Evolutionary conservation across 1,140 invertebrate genomes (phyloP).

Genomic region (Oryctes rhinoceros): DNA sequence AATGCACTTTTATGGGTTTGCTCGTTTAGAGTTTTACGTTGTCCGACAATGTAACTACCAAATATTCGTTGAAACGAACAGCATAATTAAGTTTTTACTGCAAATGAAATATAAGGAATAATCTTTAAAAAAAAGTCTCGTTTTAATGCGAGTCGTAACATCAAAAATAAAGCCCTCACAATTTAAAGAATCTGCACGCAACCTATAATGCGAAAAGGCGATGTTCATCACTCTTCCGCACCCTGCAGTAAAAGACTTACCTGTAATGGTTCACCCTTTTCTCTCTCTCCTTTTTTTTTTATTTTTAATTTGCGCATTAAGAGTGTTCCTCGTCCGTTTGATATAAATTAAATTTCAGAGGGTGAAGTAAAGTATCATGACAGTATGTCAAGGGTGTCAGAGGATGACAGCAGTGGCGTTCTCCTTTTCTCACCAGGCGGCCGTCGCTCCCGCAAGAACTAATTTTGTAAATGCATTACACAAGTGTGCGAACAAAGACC

Average conservation of each 20-base stretch:
- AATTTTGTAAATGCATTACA: constrained; percentile 34
- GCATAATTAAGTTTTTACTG: constrained; percentile 30
- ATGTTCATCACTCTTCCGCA: background rate
- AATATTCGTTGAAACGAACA: background rate
- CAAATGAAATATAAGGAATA: constrained; percentile 26
- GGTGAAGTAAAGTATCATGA: constrained; percentile 27
- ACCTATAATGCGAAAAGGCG: background rate
- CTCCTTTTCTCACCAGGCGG: constrained; percentile 14
- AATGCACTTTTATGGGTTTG: background rate
- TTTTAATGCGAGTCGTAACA: background rate
- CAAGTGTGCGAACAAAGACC: constrained; percentile 23
- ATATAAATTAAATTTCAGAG: constrained; percentile 35
- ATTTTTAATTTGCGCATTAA: constrained; percentile 31
- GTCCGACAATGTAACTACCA: background rate
- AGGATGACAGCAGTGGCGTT: background rate
- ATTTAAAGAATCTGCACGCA: constrained; percentile 4
- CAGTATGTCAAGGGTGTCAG: constrained; percentile 17
- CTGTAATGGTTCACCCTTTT: constrained; percentile 28
- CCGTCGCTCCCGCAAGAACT: constrained; percentile 6
- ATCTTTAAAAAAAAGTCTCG: background rate
- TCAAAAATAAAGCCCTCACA: background rate
- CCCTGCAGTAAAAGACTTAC: background rate
- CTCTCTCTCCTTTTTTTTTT: background rate
- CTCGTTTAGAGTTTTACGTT: background rate
- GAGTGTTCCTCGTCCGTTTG: constrained; percentile 1